Percentiles rank a stretch among this genome's conserved stretches.
Conservation (phyloP, 2,113 vertebrate species). For the Pelusios castaneus region DNA sequence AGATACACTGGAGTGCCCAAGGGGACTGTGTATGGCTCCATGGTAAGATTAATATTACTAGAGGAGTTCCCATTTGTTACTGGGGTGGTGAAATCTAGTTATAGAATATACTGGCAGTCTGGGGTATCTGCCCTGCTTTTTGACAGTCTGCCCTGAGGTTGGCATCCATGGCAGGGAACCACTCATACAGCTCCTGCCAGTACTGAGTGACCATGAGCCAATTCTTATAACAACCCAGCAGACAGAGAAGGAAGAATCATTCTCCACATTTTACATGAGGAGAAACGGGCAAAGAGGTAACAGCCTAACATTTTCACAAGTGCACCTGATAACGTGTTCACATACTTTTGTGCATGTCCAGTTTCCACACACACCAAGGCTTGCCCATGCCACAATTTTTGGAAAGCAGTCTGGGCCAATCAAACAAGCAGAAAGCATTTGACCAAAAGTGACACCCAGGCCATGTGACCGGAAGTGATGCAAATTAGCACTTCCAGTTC, state of each 20-base stretch:
- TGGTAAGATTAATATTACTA: not conserved
- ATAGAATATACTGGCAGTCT: not conserved
- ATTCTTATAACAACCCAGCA: not conserved
- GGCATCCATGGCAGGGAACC: not conserved
- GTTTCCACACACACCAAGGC: not conserved
- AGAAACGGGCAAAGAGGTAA: not conserved
- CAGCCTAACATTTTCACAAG: not conserved
- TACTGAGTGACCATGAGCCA: not conserved
- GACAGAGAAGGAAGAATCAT: not conserved
- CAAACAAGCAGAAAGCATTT: too few relatives aligned
- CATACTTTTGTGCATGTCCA: not conserved
- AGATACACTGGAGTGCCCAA: not conserved
- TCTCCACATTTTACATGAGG: not conserved
- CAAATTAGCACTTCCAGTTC: too few relatives aligned
- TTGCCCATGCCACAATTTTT: too few relatives aligned
- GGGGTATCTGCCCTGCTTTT: not conserved
- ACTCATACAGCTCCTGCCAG: not conserved
- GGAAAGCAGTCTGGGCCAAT: too few relatives aligned
- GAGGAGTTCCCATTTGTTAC: not conserved
- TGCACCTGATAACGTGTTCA: not conserved
- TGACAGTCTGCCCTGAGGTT: not conserved
- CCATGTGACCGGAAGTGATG: too few relatives aligned
- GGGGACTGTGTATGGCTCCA: too few relatives aligned
- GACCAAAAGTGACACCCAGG: too few relatives aligned
- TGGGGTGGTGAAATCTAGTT: not conserved